Evolutionary conservation across 2,888 invertebrate genomes (phyloP).

Genomic region (Dione juno): DNA sequence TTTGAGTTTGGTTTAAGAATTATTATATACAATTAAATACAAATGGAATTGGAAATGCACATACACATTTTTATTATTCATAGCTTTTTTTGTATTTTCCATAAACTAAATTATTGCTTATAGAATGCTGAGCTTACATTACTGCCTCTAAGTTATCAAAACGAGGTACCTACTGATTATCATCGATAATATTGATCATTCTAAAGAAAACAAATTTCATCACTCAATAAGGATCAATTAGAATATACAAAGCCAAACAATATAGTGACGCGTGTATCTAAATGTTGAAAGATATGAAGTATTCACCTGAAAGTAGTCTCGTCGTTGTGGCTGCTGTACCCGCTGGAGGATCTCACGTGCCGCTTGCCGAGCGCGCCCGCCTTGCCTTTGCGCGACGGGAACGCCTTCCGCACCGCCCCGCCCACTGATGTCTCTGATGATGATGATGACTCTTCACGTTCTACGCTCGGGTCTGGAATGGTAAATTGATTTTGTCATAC

Average conservation of each 20-base stretch:
- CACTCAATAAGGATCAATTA: background rate
- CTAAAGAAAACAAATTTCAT: background rate
- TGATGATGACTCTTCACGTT: slow-evolving; percentile 90
- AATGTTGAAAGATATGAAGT: too few species aligned
- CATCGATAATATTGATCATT: background rate
- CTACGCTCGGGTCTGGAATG: slow-evolving; percentile 78
- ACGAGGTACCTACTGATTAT: background rate
- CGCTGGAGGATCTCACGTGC: slow-evolving; percentile 90
- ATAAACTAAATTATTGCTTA: too few species aligned
- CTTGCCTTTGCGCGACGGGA: slow-evolving; percentile 87
- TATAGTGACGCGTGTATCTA: too few species aligned
- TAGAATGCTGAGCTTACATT: background rate
- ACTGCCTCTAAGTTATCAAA: background rate
- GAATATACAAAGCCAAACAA: background rate
- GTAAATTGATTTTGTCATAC: background rate
- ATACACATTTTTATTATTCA: too few species aligned
- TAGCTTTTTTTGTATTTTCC: too few species aligned
- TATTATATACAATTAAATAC: too few species aligned
- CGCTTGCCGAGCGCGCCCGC: slow-evolving; percentile 86
- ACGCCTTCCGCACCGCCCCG: slow-evolving; percentile 87
- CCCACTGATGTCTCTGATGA: slow-evolving; percentile 90
- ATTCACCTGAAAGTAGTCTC: slow-evolving; percentile 91
- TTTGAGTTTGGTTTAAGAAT: too few species aligned
- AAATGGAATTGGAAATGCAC: too few species aligned
- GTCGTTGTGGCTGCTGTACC: slow-evolving; percentile 92